A percentile compares a stretch with the other conserved stretches of the same genome.
Evolutionary conservation across 2,113 vertebrate species (phyloP).

Genomic region (Zosterops pallidus): DNA sequence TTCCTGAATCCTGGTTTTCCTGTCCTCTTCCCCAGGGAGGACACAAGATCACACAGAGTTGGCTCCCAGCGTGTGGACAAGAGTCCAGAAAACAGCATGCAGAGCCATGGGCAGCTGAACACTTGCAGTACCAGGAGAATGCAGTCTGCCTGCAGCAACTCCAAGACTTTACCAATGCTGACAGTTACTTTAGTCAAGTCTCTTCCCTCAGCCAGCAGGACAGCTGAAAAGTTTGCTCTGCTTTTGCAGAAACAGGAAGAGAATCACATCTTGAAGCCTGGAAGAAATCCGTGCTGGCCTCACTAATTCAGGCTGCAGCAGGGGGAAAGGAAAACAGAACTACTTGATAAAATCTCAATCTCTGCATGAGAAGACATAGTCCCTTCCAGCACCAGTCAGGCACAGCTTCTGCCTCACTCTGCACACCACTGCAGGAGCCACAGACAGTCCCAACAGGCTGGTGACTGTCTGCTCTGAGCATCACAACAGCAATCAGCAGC

Average conservation of each 20-base stretch:
- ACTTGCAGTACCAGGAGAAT: neutral
- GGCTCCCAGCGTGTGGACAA: fast-evolving
- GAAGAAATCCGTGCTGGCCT: neutral
- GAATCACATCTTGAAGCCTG: neutral
- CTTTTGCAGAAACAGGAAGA: neutral
- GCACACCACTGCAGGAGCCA: neutral
- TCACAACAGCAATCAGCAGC: neutral
- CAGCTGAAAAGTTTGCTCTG: neutral
- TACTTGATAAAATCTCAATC: neutral
- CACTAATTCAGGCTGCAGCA: neutral
- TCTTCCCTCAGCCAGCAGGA: neutral
- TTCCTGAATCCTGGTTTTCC: neutral
- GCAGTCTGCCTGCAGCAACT: neutral
- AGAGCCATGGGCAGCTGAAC: neutral
- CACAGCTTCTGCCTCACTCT: neutral
- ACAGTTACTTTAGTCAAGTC: neutral
- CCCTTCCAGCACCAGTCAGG: neutral
- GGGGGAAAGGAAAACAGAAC: neutral
- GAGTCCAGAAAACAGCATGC: neutral
- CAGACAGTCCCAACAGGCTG: neutral
- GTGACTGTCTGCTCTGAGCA: neutral
- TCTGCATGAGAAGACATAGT: neutral
- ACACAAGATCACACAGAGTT: neutral
- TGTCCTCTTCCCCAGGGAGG: neutral
- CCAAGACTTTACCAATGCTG: neutral